Conservation (phyloP, 1,140 invertebrate genomes). For the Drepana arcuata region DNA sequence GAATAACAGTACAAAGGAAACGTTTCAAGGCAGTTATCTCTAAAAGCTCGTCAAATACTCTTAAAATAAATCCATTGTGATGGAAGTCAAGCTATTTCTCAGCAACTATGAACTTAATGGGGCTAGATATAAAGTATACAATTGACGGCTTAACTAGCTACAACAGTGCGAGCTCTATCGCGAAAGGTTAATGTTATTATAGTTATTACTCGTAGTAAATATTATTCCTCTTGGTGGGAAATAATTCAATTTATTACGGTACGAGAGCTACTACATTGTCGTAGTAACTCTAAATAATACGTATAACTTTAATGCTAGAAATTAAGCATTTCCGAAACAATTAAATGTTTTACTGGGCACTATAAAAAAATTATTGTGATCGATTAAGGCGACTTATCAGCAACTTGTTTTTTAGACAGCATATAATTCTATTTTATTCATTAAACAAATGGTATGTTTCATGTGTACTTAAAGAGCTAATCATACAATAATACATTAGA, state of each 20-base stretch:
- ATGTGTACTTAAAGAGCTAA: too few species aligned
- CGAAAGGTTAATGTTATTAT: constrained; percentile 8
- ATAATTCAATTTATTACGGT: constrained; percentile 8
- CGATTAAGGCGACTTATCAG: too few species aligned
- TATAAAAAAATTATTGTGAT: too few species aligned
- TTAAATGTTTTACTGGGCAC: too few species aligned
- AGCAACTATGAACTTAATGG: constrained; percentile 10
- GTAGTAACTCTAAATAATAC: too few species aligned
- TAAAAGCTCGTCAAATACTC: constrained; percentile 54
- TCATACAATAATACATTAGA: too few species aligned
- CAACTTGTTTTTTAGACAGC: too few species aligned
- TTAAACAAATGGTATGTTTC: too few species aligned
- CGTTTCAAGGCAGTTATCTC: constrained; percentile 52
- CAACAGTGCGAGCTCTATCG: background rate
- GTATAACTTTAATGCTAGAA: too few species aligned
- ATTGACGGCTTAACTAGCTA: constrained; percentile 3
- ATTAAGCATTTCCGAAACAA: too few species aligned
- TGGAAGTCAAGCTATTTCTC: constrained; percentile 7
- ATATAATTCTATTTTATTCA: too few species aligned
- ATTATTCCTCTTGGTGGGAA: constrained; percentile 4
- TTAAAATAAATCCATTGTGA: constrained; percentile 33
- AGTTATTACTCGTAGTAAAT: constrained; percentile 10
- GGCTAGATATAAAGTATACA: constrained; percentile 8
- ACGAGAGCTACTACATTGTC: too few species aligned
- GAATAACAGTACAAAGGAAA: constrained; percentile 55